Percentiles rank a stretch among this genome's conserved stretches.
phyloP scores from a whole-genome alignment of 2,113 vertebrate species.

The Pteronura brasiliensis region DNA sequence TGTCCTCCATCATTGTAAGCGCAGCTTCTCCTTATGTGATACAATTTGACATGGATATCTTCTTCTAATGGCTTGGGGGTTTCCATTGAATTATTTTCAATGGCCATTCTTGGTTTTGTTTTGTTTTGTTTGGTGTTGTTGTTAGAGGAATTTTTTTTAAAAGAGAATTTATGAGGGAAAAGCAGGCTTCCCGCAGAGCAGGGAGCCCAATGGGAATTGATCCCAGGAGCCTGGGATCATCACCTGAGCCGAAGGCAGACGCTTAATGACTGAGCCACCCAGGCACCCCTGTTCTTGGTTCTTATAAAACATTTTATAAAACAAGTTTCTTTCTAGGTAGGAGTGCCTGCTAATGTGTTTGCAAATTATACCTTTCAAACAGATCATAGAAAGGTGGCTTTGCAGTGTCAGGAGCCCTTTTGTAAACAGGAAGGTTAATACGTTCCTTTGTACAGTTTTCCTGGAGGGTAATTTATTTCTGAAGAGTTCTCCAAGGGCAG shows the following conservation, averaged over 20 bases:
- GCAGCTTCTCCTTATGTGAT: background rate
- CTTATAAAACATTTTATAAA: conserved; percentile 23
- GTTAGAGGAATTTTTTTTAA: too few relatives aligned
- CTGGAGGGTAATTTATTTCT: background rate
- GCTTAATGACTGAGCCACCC: too few relatives aligned
- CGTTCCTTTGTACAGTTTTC: background rate
- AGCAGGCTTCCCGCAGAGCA: too few relatives aligned
- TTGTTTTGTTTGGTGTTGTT: too few relatives aligned
- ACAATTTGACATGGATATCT: background rate
- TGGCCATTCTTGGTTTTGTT: background rate
- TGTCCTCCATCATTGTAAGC: fast-evolving
- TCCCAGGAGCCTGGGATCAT: too few relatives aligned
- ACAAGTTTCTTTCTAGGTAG: background rate
- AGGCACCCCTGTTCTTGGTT: background rate
- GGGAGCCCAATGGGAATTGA: too few relatives aligned
- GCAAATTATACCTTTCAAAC: background rate
- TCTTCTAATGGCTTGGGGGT: background rate
- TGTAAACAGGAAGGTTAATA: background rate
- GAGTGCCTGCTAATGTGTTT: background rate
- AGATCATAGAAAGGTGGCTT: background rate
- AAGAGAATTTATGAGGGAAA: too few relatives aligned
- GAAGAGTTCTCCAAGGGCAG: background rate
- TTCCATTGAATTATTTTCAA: background rate
- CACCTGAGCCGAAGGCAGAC: too few relatives aligned
- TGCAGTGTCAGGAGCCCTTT: background rate